A percentile compares a stretch with the other conserved stretches of the same genome.
Evolutionary conservation across 1,140 invertebrate species (phyloP).

Genomic region (Drosophila albomicans): DNA sequence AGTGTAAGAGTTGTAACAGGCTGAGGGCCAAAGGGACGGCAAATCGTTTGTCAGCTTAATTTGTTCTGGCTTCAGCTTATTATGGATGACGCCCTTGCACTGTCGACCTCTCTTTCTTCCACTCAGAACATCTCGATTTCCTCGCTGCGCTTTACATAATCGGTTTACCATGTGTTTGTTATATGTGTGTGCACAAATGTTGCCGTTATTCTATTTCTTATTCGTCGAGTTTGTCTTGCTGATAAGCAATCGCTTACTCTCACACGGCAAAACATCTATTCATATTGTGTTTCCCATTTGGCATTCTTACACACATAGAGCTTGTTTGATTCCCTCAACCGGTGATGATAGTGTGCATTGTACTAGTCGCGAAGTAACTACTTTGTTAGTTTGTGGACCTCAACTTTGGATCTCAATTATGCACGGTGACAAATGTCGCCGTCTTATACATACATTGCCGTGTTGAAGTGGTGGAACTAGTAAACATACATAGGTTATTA

Average conservation of each 20-base stretch:
- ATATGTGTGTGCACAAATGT: not conserved
- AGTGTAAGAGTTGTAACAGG: conserved; percentile 40
- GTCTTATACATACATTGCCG: too few relatives aligned
- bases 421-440: too few relatives aligned
- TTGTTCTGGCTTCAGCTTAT: conserved; percentile 47
- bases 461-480: too few relatives aligned
- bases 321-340: conserved; percentile 30
- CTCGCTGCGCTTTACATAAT: conserved; percentile 68
- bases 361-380: too few relatives aligned
- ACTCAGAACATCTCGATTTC: conserved; percentile 25
- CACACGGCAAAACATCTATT: conserved; percentile 37
- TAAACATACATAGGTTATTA: too few relatives aligned
- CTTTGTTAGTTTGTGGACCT: too few relatives aligned
- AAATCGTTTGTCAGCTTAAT: conserved; percentile 59
- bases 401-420: too few relatives aligned
- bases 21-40: conserved; percentile 42
- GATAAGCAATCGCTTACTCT: conserved; percentile 52
- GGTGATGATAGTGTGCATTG: too few relatives aligned
- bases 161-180: conserved; percentile 65
- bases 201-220: conserved; percentile 36
- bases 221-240: conserved; percentile 26
- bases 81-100: conserved; percentile 27
- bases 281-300: conserved; percentile 47
- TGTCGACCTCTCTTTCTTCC: not conserved
- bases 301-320: conserved; percentile 32